These are phyloP conservation scores for Pipistrellus nathusii DNA, from an alignment of 2,797 vertebrate genomes.

Conservation along the genomic window DNA sequence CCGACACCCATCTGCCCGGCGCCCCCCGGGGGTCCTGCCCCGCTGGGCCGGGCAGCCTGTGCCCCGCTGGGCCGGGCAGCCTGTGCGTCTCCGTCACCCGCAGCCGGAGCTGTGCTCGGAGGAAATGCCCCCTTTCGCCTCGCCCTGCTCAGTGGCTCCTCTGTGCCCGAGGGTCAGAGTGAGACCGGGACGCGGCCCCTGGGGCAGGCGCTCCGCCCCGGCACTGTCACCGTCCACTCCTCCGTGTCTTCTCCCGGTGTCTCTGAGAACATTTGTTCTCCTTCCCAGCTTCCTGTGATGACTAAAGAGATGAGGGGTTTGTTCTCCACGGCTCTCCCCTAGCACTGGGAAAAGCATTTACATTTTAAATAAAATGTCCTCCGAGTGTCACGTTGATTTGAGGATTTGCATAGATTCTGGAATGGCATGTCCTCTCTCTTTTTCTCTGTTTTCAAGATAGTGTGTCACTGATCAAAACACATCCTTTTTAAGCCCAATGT, in stretches of 20 bases:
- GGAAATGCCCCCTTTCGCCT: neutral
- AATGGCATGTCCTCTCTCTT: neutral
- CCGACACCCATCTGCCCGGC: too few relatives aligned
- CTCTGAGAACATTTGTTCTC: neutral
- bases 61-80: too few relatives aligned
- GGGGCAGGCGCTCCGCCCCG: neutral
- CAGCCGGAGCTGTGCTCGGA: too few relatives aligned
- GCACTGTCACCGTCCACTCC: rapidly evolving
- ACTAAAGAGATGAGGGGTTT: neutral
- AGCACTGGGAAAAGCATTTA: neutral
- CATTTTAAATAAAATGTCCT: neutral
- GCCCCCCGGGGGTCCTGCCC: too few relatives aligned
- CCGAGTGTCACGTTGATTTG: neutral
- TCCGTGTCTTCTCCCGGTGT: neutral
- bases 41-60: too few relatives aligned
- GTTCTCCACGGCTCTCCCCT: neutral
- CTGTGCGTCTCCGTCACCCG: too few relatives aligned
- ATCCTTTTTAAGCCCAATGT: neutral
- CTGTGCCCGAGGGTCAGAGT: rapidly evolving
- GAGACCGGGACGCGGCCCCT: too few relatives aligned
- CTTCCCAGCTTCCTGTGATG: neutral
- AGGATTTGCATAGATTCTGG: neutral
- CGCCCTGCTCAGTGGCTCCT: neutral
- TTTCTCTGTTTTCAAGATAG: neutral
- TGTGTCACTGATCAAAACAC: neutral